Conservation (phyloP, 2,113 vertebrate genomes). For the Sigmodon hispidus region DNA sequence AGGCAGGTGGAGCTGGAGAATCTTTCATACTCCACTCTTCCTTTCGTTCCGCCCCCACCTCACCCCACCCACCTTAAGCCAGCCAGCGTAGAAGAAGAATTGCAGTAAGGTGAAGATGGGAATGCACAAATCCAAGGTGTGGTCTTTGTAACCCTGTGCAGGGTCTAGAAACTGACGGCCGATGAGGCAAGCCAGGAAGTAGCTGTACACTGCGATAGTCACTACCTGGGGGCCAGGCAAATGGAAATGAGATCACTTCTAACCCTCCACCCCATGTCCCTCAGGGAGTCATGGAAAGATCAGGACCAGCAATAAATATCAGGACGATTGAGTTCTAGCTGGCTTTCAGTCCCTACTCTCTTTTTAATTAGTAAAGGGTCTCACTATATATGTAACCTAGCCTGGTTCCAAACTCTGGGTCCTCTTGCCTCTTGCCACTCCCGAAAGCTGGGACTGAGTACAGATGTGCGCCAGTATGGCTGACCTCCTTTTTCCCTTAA, state of each 20-base stretch:
- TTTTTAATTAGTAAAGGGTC: not conserved
- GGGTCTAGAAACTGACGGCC: conserved; percentile 97
- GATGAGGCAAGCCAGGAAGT: conserved; percentile 95
- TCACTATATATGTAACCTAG: not conserved
- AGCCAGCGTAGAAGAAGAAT: conserved; percentile 96
- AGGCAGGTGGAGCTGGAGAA: not conserved
- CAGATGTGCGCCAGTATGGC: not conserved
- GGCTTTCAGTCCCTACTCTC: not conserved
- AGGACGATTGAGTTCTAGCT: not conserved
- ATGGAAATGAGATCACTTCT: not conserved
- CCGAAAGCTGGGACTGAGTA: not conserved
- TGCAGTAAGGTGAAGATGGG: conserved; percentile 96
- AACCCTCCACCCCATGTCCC: accelerated
- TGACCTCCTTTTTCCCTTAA: not conserved
- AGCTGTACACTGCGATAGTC: conserved; percentile 95
- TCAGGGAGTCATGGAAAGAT: not conserved
- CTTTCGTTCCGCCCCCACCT: accelerated
- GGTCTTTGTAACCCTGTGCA: conserved; percentile 90
- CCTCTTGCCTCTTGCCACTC: not conserved
- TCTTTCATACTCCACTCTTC: accelerated
- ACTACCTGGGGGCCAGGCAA: conserved; percentile 88
- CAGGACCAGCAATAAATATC: not conserved
- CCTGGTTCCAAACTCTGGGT: not conserved
- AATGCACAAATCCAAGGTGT: conserved; percentile 93
- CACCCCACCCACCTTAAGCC: conserved; percentile 91